Percentiles rank a stretch among this genome's conserved stretches.
phyloP scores from a whole-genome alignment of 2,888 invertebrate genomes.

The Cataglyphis livida region DNA sequence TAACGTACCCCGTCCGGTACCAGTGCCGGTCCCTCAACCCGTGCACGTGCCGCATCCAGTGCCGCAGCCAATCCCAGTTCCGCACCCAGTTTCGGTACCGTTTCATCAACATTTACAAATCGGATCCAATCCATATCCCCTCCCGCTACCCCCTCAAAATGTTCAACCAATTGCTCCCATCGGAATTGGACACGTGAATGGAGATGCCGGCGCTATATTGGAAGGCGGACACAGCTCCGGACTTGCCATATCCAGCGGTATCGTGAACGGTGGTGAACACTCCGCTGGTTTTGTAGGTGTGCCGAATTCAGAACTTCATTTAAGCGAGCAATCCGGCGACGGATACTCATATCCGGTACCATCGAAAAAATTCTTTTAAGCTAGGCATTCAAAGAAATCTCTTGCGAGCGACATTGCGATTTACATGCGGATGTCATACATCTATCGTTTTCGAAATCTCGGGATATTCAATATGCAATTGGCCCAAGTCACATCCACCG shows the following conservation, averaged over 20 bases:
- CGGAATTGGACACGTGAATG: neutral
- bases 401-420: conserved; percentile 18
- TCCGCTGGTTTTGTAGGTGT: conserved; percentile 13
- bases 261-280: neutral
- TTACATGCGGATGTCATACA: conserved; percentile 25
- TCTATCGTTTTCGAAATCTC: conserved; percentile 24
- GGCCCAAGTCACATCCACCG: conserved; percentile 24
- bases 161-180: neutral
- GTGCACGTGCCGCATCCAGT: conserved; percentile 55
- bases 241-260: neutral
- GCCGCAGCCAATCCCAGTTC: conserved; percentile 54
- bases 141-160: neutral
- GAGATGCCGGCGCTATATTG: neutral
- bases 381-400: conserved; percentile 16
- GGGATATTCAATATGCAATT: neutral
- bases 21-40: conserved; percentile 58
- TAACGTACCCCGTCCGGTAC: conserved; percentile 64
- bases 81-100: conserved; percentile 11
- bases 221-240: neutral
- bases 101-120: neutral
- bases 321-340: conserved; percentile 15
- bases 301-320: neutral
- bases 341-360: conserved; percentile 73
- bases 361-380: conserved; percentile 59
- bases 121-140: neutral